Base-by-base conservation (phyloP, 2,888 invertebrate species). In the Diaprepes abbreviatus region DNA sequence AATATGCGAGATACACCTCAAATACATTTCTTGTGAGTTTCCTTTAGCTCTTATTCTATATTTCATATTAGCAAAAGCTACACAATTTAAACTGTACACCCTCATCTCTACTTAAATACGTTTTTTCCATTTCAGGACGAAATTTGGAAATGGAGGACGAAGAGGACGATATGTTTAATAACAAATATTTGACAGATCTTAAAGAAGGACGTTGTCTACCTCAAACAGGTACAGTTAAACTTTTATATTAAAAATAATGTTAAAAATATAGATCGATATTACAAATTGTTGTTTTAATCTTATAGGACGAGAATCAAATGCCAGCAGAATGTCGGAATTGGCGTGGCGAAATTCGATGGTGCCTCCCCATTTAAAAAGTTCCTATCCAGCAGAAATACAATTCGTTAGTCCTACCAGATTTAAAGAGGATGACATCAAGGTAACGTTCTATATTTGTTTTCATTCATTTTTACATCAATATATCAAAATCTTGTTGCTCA, bases 341-440 rank as follows among this genome's bases (percentile, higher is more conserved):
- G 90, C 91, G 75, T 89, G 90, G 83, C 86, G 95, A 38, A 95
- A 95, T 83, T 93, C 95, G 0, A 85, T 94, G 73, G 90, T 92
- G 71, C 92, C 91, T n/a, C 93, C 94, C 2, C 95, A 95, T 80
- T 85, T 95, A 68, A 92, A 93, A 85, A 93, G 93, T 73, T 91
- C 93, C 0, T 95, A 95, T 84, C 92, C 94, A 0, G 92, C 91
- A 0, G 95, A 95, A 83, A 91, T 90, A 24, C 92, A 93, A 82
- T 90, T 90, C 79, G 85, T 90, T 70, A 85, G 84, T 71, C 85
- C 87, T 0, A 72, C 79, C 2, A 82, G 84, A 1, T 82, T 90
- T 31, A 88, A 85, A 60, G 92, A 92, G 72, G 90, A 91, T 65
- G 90, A 91, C 74, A 85, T 91, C 33, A 91, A 90, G 86, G 91